Conservation (phyloP, 2,113 vertebrate genomes). For the Salvator merianae region DNA sequence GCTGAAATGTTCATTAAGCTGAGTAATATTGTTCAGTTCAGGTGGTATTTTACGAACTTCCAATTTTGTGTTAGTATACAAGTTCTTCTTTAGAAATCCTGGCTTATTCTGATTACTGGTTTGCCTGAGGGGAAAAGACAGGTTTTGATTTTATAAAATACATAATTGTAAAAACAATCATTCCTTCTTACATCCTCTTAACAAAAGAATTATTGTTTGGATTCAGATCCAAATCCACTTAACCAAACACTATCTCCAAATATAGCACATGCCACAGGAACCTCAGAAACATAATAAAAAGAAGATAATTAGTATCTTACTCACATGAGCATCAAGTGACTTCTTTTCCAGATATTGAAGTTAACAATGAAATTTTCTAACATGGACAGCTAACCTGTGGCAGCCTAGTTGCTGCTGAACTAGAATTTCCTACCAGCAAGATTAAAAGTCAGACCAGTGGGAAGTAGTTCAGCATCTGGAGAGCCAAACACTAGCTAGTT, state of each 20-base stretch:
- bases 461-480: too few species aligned
- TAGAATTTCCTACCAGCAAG: too few species aligned
- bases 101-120: constrained; percentile 90
- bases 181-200: background rate
- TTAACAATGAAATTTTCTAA: background rate
- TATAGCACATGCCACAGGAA: background rate
- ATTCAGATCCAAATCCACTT: background rate
- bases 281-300: background rate
- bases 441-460: too few species aligned
- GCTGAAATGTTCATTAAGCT: constrained; percentile 97
- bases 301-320: background rate
- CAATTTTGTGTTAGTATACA: constrained; percentile 93
- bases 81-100: constrained; percentile 87
- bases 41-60: constrained; percentile 95
- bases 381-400: background rate
- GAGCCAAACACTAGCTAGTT: too few species aligned
- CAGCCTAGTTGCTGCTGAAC: too few species aligned
- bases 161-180: background rate
- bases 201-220: background rate
- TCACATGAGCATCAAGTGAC: background rate
- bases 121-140: constrained; percentile 73
- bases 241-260: background rate
- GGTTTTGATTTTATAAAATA: fast-evolving
- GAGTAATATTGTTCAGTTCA: constrained; percentile 95
- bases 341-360: background rate